These are phyloP conservation scores for Eledone cirrhosa DNA, from an alignment of 2,888 invertebrate species.

Conservation along the genomic window DNA sequence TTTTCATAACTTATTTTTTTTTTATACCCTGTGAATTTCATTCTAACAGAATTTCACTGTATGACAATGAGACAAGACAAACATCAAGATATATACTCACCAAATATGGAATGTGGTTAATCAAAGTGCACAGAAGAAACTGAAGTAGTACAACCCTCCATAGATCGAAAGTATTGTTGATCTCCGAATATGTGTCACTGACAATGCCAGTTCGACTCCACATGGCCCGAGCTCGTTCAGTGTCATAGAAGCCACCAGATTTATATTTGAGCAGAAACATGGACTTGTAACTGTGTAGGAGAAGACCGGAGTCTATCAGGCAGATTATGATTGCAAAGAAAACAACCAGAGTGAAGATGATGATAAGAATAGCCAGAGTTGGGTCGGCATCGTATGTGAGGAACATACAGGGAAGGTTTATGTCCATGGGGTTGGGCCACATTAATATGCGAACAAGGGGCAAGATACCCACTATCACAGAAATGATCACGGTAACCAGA, in stretches of 20 bases:
- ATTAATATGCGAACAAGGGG: background rate
- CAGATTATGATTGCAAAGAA: conserved; percentile 11
- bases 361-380: background rate
- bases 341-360: background rate
- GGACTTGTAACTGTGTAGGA: conserved; percentile 11
- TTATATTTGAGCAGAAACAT: conserved; percentile 15
- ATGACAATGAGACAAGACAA: too few relatives aligned
- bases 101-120: conserved; percentile 18
- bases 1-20: too few relatives aligned
- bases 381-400: conserved; percentile 9
- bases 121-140: background rate
- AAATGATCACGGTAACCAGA: background rate
- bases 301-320: background rate
- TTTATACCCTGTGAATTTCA: background rate
- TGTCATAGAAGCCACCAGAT: conserved; percentile 10
- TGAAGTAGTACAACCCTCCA: conserved; percentile 8
- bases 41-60: too few relatives aligned
- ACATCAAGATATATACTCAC: background rate
- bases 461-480: background rate
- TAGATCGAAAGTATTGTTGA: conserved; percentile 8
- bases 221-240: background rate
- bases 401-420: background rate
- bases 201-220: conserved; percentile 2
- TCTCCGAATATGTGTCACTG: conserved; percentile 9
- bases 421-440: background rate